Conservation (phyloP, 2,888 invertebrate genomes). For the Tupiocoris notatus region DNA sequence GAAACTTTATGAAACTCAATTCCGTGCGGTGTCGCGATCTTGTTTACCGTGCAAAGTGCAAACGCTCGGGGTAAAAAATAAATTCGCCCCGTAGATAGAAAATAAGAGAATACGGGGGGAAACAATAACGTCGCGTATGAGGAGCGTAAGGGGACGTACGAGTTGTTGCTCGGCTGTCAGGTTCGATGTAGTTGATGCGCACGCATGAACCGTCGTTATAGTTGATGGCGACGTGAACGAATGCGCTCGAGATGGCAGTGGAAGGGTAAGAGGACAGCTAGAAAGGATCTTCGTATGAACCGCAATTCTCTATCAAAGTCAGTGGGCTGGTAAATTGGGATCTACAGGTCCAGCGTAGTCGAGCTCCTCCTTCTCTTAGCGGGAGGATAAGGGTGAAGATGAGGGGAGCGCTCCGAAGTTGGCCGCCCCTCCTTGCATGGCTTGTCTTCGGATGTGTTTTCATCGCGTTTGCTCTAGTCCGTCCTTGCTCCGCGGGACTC, state of each 20-base stretch:
- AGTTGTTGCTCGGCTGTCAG: not conserved
- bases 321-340: slow-evolving; percentile 41
- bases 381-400: not conserved
- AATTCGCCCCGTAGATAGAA: not conserved
- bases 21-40: not conserved
- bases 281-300: slow-evolving; percentile 32
- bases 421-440: slow-evolving; percentile 27
- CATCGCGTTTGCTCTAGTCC: not conserved
- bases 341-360: slow-evolving; percentile 36
- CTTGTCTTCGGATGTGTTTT: slow-evolving; percentile 16
- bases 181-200: not conserved
- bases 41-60: not conserved
- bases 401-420: not conserved
- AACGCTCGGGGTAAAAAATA: not conserved
- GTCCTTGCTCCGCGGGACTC: too few species aligned
- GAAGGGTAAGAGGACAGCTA: not conserved
- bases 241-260: not conserved
- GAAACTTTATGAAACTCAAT: not conserved
- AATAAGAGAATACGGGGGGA: not conserved
- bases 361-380: not conserved
- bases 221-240: slow-evolving; percentile 6
- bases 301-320: slow-evolving; percentile 42
- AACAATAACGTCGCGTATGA: not conserved
- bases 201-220: not conserved
- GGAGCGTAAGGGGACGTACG: not conserved